A percentile compares a stretch with the other conserved stretches of the same genome.
Evolutionary conservation across 2,888 invertebrate species (phyloP).

Genomic region (Trichogramma evanescens): DNA sequence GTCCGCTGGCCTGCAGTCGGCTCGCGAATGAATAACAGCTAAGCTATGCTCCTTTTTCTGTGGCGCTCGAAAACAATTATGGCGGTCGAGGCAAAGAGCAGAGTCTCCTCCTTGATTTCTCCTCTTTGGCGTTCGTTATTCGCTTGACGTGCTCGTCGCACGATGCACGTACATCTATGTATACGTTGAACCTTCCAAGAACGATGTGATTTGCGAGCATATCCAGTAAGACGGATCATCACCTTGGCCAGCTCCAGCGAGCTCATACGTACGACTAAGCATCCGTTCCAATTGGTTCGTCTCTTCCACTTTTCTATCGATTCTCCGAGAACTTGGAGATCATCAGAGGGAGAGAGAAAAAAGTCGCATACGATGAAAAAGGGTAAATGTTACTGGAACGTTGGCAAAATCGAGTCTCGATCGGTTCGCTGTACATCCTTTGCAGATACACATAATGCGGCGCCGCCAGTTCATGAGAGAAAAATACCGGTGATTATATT

Average conservation of each 20-base stretch:
- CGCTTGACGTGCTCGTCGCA: neutral
- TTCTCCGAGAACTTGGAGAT: neutral
- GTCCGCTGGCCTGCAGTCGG: too few relatives aligned
- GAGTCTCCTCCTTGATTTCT: conserved; percentile 14
- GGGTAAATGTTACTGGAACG: conserved; percentile 3
- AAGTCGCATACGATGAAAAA: conserved; percentile 1
- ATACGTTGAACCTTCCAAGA: conserved; percentile 7
- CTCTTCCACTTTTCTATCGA: conserved; percentile 15
- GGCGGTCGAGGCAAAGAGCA: conserved; percentile 2
- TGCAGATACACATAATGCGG: conserved; percentile 3
- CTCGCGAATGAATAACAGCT: too few relatives aligned
- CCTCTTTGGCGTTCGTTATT: neutral
- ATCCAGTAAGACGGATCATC: too few relatives aligned
- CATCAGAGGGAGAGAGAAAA: too few relatives aligned
- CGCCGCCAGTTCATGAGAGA: conserved; percentile 10
- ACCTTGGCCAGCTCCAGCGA: too few relatives aligned
- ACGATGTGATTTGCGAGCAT: conserved; percentile 6
- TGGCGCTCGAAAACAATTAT: conserved; percentile 14
- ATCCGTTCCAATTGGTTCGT: too few relatives aligned
- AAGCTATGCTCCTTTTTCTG: too few relatives aligned
- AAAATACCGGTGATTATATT: conserved; percentile 17
- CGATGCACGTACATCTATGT: neutral
- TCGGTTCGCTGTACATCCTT: too few relatives aligned
- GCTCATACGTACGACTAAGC: too few relatives aligned
- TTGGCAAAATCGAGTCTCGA: neutral